Conservation (phyloP, 2,797 vertebrate genomes). For the Tapirus indicus region DNA sequence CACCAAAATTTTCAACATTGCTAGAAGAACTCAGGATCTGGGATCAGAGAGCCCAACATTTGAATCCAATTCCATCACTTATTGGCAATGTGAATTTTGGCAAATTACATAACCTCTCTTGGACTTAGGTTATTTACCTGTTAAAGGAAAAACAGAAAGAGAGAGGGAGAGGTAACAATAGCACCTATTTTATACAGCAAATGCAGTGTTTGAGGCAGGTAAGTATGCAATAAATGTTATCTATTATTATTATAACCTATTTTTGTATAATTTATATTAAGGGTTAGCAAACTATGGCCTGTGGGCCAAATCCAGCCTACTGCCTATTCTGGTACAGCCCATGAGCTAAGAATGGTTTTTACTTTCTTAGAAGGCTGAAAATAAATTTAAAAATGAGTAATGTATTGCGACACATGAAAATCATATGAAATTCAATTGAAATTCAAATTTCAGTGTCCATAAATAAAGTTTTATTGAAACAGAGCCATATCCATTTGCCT, state of each 20-base stretch:
- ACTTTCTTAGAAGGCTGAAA: slow-evolving; percentile 7
- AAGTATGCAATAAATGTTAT: slow-evolving; percentile 3
- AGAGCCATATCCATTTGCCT: neutral
- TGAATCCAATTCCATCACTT: neutral
- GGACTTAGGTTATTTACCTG: neutral
- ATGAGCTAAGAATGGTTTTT: neutral
- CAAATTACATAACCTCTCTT: neutral
- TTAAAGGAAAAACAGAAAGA: neutral
- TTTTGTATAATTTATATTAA: neutral
- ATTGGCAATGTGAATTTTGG: neutral
- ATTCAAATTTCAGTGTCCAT: neutral
- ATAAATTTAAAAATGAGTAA: neutral
- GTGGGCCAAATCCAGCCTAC: neutral
- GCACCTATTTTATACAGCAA: neutral
- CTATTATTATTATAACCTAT: neutral
- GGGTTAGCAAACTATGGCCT: neutral
- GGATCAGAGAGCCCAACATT: neutral
- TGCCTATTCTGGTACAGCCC: neutral
- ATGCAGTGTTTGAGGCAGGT: neutral
- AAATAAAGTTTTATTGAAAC: neutral
- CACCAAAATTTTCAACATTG: neutral
- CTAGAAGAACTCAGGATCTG: neutral
- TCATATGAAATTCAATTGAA: neutral
- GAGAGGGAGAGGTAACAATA: neutral
- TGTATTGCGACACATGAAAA: neutral